Percentiles rank a stretch among this genome's conserved stretches.
Conservation (phyloP, 2,113 vertebrate genomes). For the Mesitornis unicolor region DNA sequence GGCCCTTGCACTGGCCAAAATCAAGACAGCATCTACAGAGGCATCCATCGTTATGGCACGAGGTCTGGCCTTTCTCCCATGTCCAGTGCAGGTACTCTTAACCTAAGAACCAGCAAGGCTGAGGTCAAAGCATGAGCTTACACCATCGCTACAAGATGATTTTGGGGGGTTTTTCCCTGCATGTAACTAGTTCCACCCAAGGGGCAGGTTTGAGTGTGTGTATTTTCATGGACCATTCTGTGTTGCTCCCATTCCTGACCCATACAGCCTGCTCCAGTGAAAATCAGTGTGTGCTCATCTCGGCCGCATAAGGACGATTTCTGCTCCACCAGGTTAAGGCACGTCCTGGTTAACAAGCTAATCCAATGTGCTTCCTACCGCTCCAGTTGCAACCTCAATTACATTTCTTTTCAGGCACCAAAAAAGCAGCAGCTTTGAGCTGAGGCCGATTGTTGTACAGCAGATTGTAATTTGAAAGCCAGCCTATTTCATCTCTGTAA, state of each 20-base stretch:
- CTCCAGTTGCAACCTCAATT: slow-evolving; percentile 1
- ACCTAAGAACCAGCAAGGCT: not conserved
- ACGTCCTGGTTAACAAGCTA: not conserved
- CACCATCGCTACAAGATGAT: too few species aligned
- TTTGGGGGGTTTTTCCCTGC: too few species aligned
- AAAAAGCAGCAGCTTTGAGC: not conserved
- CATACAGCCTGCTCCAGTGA: not conserved
- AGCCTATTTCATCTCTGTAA: slow-evolving; percentile 1
- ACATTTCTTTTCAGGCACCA: not conserved
- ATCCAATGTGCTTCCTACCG: not conserved
- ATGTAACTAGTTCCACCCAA: not conserved
- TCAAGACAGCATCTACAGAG: not conserved
- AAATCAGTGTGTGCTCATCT: rapidly evolving
- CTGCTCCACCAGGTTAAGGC: not conserved
- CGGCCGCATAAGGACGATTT: not conserved
- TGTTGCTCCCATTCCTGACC: not conserved
- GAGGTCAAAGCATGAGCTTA: not conserved
- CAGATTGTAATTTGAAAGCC: slow-evolving; percentile 9
- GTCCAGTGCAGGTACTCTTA: not conserved
- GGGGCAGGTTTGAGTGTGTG: not conserved
- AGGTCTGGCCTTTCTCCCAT: not conserved
- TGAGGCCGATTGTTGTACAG: not conserved
- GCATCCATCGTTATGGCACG: not conserved
- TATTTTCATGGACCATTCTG: not conserved
- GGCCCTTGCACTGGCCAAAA: not conserved